A percentile compares a stretch with the other conserved stretches of the same genome.
Conservation (phyloP, 2,888 invertebrate genomes). For the Sminthurinus aureus region DNA sequence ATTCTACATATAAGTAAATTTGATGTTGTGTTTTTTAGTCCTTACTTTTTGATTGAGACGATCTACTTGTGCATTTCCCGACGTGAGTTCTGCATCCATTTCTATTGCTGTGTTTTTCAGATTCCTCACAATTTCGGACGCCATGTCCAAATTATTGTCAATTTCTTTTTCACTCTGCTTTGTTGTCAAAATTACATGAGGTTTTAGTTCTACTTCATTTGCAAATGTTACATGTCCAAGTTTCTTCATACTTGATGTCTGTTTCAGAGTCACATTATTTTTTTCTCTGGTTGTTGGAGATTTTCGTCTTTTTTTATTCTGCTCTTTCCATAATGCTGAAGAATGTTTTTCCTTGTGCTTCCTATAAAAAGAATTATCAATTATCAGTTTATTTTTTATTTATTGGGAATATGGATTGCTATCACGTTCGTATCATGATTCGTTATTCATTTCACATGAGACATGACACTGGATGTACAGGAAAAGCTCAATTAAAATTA, state of each 20-base stretch:
- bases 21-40: neutral
- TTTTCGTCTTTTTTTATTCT: neutral
- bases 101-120: constrained; percentile 6
- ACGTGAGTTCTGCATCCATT: neutral
- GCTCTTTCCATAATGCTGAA: neutral
- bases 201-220: no score
- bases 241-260: neutral
- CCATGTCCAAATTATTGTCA: constrained; percentile 1
- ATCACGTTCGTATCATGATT: neutral
- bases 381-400: neutral
- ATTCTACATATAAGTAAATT: neutral
- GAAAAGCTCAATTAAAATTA: neutral
- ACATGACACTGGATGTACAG: no score
- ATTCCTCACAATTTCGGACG: neutral
- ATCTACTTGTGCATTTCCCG: neutral
- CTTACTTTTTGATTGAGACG: constrained; percentile 14
- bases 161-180: constrained; percentile 2
- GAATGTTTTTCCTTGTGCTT: neutral
- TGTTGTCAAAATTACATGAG: neutral
- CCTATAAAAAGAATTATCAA: neutral
- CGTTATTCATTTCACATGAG: neutral
- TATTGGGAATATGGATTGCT: neutral
- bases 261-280: neutral
- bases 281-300: neutral
- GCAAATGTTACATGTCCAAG: neutral